Percentiles rank a stretch among this genome's conserved stretches.
These are phyloP conservation scores for Sphecodes monilicornis DNA, from an alignment of 2,888 invertebrate species.

Conservation along the genomic window DNA sequence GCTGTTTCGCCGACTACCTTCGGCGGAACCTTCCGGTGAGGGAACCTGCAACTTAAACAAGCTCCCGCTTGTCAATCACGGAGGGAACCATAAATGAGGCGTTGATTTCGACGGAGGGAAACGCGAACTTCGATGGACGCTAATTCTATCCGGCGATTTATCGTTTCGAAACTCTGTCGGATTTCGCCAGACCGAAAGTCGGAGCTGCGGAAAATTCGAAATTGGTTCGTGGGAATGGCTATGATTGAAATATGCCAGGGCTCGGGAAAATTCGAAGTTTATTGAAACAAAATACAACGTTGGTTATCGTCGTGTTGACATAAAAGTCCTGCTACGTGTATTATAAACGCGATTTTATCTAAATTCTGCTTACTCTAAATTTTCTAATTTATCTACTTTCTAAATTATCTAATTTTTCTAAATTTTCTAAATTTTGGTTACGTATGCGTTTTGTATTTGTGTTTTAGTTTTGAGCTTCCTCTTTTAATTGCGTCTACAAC, in stretches of 20 bases:
- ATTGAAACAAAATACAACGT: background rate
- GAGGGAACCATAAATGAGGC: background rate
- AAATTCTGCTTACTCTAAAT: background rate
- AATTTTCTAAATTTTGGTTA: too few relatives aligned
- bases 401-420: too few relatives aligned
- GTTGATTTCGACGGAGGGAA: background rate
- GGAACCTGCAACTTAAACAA: slow-evolving; percentile 40
- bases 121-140: slow-evolving; percentile 3
- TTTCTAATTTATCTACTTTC: background rate
- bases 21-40: background rate
- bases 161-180: slow-evolving; percentile 1
- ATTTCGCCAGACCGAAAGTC: background rate
- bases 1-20: slow-evolving; percentile 23
- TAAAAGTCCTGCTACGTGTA: background rate
- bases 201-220: slow-evolving; percentile 2
- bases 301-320: background rate
- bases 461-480: too few relatives aligned
- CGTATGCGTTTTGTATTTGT: too few relatives aligned
- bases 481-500: too few relatives aligned
- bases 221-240: background rate
- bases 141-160: slow-evolving; percentile 9
- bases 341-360: background rate
- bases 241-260: background rate
- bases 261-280: slow-evolving; percentile 5
- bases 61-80: slow-evolving; percentile 31